Conservation (phyloP, 2,113 vertebrate genomes). For the Tragulus kanchil region DNA sequence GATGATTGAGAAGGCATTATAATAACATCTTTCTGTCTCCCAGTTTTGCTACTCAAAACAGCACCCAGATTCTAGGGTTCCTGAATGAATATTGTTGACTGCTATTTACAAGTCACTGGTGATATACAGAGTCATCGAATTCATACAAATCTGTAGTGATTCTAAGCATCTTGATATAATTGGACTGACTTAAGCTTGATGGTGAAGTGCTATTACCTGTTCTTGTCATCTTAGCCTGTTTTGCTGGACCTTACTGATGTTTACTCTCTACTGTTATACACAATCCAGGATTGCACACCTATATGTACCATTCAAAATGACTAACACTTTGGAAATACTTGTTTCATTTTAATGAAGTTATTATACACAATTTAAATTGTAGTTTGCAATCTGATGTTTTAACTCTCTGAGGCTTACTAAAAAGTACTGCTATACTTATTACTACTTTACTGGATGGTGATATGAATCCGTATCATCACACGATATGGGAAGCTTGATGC, state of each 20-base stretch:
- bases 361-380: neutral
- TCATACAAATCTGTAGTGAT: neutral
- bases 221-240: neutral
- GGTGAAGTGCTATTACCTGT: neutral
- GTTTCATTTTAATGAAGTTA: neutral
- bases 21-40: neutral
- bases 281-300: neutral
- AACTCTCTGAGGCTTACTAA: neutral
- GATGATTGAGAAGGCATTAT: neutral
- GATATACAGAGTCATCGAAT: neutral
- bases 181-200: neutral
- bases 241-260: neutral
- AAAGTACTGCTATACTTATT: neutral
- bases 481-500: neutral
- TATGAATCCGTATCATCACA: neutral
- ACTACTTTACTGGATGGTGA: neutral
- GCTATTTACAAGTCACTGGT: neutral
- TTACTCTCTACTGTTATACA: neutral
- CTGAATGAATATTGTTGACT: neutral
- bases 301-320: constrained; percentile 2
- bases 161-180: neutral
- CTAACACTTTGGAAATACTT: neutral
- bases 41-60: neutral
- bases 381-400: constrained; percentile 44
- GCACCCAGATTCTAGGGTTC: neutral